Conservation (phyloP, 2,797 vertebrate genomes). For the Argentina silus region DNA sequence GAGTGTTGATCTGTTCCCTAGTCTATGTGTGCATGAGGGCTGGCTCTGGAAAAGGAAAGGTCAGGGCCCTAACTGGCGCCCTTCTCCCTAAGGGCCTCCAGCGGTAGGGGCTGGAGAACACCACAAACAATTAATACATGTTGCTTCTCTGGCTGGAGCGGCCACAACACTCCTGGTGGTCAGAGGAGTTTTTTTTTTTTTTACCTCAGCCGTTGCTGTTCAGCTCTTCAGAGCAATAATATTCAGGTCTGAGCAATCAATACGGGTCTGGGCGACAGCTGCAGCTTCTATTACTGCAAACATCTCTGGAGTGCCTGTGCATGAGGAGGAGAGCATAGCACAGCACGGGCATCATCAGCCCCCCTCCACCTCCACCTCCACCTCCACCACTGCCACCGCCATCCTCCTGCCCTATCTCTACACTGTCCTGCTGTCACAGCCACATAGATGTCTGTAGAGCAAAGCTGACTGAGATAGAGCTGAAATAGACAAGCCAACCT, state of each 20-base stretch:
- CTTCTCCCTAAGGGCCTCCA: conserved; percentile 74
- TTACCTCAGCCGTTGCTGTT: conserved; percentile 76
- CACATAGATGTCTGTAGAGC: conserved; percentile 14
- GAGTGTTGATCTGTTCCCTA: conserved; percentile 78
- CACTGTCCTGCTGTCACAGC: conserved; percentile 24
- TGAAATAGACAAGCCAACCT: conserved; percentile 1
- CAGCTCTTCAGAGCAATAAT: conserved; percentile 84
- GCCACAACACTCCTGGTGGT: conserved; percentile 64
- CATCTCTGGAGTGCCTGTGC: conserved; percentile 77
- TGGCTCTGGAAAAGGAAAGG: conserved; percentile 75
- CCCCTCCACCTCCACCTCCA: conserved; percentile 39
- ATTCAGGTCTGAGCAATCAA: conserved; percentile 81
- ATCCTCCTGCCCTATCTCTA: conserved; percentile 60
- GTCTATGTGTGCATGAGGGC: conserved; percentile 77
- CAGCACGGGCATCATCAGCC: conserved; percentile 65
- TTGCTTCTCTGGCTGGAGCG: conserved; percentile 72
- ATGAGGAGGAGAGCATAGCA: conserved; percentile 73
- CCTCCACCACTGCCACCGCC: conserved; percentile 25
- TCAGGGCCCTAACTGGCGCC: conserved; percentile 75
- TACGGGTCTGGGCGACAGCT: conserved; percentile 69
- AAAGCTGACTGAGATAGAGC: conserved; percentile 6
- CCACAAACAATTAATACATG: conserved; percentile 84
- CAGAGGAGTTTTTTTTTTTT: conserved; percentile 55
- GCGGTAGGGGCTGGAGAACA: conserved; percentile 74
- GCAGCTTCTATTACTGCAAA: conserved; percentile 76